Evolutionary conservation across 2,888 invertebrate genomes (phyloP).

Genomic region (Autographa gamma): DNA sequence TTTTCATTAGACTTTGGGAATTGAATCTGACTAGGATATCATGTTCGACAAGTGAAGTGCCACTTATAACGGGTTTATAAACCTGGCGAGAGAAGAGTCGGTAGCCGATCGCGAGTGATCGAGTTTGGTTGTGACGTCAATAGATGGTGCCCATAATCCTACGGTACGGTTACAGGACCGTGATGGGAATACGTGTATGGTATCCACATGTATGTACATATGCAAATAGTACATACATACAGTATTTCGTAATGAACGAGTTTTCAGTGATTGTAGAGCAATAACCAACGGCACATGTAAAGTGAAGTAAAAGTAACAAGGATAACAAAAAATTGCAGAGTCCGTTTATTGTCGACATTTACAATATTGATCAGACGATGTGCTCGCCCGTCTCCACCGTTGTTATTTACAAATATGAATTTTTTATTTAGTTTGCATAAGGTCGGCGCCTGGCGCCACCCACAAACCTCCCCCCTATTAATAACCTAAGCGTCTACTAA

Average conservation of each 20-base stretch:
- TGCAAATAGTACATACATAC: too few species aligned
- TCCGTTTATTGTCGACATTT: conserved; percentile 33
- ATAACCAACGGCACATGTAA: not conserved
- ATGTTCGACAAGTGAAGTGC: conserved; percentile 7
- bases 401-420: conserved; percentile 75
- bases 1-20: not conserved
- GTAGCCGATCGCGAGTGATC: conserved; percentile 20
- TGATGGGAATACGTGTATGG: not conserved
- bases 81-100: not conserved
- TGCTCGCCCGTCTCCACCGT: conserved; percentile 57
- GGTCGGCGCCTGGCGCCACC: conserved; percentile 65
- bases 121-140: conserved; percentile 23
- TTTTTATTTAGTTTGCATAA: conserved; percentile 78
- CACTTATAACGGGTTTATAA: not conserved
- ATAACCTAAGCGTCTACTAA: conserved; percentile 74
- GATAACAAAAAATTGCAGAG: not conserved
- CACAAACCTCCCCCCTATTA: conserved; percentile 70
- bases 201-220: not conserved
- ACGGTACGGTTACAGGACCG: not conserved
- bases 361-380: conserved; percentile 62
- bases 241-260: not conserved
- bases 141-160: conserved; percentile 15
- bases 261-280: not conserved
- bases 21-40: conserved; percentile 5
- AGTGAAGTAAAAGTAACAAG: not conserved